Evolutionary conservation across 2,888 invertebrate genomes (phyloP).

Genomic region (Ligdia adustata): DNA sequence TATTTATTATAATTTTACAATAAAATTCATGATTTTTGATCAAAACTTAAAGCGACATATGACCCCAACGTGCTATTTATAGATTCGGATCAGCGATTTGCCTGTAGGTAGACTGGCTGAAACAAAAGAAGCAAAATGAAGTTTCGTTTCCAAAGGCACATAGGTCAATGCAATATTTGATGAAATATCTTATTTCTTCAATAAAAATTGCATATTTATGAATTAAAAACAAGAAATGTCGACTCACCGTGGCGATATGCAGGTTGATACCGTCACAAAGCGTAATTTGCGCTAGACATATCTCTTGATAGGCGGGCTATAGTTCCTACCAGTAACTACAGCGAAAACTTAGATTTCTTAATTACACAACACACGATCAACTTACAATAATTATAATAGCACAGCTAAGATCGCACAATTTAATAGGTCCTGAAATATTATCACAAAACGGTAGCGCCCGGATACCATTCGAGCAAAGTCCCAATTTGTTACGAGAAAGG

Average conservation of each 20-base stretch:
- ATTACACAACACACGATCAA: constrained; percentile 48
- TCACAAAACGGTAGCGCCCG: constrained; percentile 52
- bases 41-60: constrained; percentile 46
- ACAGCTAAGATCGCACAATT: constrained; percentile 43
- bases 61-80: constrained; percentile 42
- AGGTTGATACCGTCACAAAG: constrained; percentile 47
- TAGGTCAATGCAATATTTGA: constrained; percentile 70
- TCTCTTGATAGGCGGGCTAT: constrained; percentile 52
- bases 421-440: constrained; percentile 58
- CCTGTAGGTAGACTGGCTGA: constrained; percentile 54
- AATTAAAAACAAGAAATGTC: constrained; percentile 51
- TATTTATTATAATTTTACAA: constrained; percentile 38
- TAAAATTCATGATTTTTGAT: constrained; percentile 35
- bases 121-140: constrained; percentile 81
- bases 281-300: constrained; percentile 56
- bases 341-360: constrained; percentile 77
- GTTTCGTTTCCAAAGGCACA: constrained; percentile 62
- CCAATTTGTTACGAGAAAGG: constrained; percentile 70
- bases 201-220: constrained; percentile 43
- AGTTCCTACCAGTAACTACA: constrained; percentile 42
- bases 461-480: constrained; percentile 64
- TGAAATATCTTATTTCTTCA: constrained; percentile 41
- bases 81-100: constrained; percentile 44
- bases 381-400: constrained; percentile 39
- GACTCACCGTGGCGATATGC: constrained; percentile 50